Percentiles rank a stretch among this genome's conserved stretches.
These are phyloP conservation scores for Gobionotothen gibberifrons DNA, from an alignment of 2,797 vertebrate species.

Conservation along the genomic window DNA sequence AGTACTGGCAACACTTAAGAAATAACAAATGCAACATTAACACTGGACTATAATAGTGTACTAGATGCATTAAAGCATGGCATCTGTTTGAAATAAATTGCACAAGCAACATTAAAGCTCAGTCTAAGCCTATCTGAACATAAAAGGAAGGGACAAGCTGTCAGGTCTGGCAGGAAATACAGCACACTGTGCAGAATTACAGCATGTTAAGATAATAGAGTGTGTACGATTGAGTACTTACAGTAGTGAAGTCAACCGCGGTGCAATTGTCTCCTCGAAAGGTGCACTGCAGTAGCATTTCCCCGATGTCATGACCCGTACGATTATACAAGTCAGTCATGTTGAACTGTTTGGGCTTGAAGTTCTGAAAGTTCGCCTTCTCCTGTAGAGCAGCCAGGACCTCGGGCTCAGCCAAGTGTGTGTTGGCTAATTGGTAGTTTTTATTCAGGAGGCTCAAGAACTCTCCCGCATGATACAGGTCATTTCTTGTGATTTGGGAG, in stretches of 20 bases:
- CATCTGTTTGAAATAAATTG: slow-evolving; percentile 23
- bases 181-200: slow-evolving; percentile 21
- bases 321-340: slow-evolving; percentile 94
- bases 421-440: slow-evolving; percentile 89
- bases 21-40: slow-evolving; percentile 20
- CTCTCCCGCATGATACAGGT: slow-evolving; percentile 91
- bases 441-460: slow-evolving; percentile 89
- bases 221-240: slow-evolving; percentile 76
- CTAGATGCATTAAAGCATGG: slow-evolving; percentile 16
- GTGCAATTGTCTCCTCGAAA: slow-evolving; percentile 87
- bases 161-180: slow-evolving; percentile 26
- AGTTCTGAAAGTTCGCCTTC: slow-evolving; percentile 91
- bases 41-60: background rate
- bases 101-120: slow-evolving; percentile 26
- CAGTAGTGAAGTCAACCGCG: slow-evolving; percentile 89
- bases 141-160: slow-evolving; percentile 23
- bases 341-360: slow-evolving; percentile 91
- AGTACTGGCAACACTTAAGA: background rate
- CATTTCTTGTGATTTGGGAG: slow-evolving; percentile 90
- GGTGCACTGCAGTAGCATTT: slow-evolving; percentile 92
- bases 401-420: slow-evolving; percentile 88
- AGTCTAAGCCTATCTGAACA: slow-evolving; percentile 4
- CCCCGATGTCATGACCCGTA: slow-evolving; percentile 89
- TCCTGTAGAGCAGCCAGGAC: slow-evolving; percentile 88
- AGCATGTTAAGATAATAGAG: slow-evolving; percentile 27